These are phyloP conservation scores for Leucoraja erinaceus DNA, from an alignment of 2,113 vertebrate species.

Conservation along the genomic window DNA sequence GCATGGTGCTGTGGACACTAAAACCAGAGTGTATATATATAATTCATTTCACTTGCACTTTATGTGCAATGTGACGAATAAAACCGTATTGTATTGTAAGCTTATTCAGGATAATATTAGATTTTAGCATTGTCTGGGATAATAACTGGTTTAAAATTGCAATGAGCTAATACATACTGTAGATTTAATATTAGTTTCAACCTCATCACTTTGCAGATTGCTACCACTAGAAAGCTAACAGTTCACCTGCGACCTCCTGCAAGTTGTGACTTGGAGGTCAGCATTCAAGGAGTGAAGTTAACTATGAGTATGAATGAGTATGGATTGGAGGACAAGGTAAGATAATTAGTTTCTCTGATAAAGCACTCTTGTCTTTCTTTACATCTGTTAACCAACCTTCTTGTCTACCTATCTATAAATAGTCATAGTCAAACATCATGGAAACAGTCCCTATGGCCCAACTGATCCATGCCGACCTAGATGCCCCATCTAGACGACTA, in stretches of 20 bases:
- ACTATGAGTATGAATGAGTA: conserved; percentile 75
- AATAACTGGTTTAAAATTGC: not conserved
- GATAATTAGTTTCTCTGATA: not conserved
- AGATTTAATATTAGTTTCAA: not conserved
- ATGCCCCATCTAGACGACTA: too few relatives aligned
- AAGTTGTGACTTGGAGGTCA: conserved; percentile 86
- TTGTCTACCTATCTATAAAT: not conserved
- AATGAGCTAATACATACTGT: not conserved
- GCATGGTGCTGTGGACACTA: not conserved
- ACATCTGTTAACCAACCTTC: not conserved
- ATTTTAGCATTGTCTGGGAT: not conserved
- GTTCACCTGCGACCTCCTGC: conserved; percentile 88
- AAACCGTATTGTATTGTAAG: too few relatives aligned
- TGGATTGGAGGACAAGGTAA: conserved; percentile 64
- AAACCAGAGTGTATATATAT: not conserved
- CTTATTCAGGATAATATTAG: not conserved
- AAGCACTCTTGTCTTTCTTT: not conserved
- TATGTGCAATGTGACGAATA: too few relatives aligned
- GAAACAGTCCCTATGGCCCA: too few relatives aligned
- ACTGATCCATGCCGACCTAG: too few relatives aligned
- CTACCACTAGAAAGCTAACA: conserved; percentile 78
- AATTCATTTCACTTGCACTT: too few relatives aligned
- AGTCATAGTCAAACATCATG: too few relatives aligned
- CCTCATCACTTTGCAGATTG: conserved; percentile 63
- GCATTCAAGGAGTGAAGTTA: conserved; percentile 84